phyloP scores from a whole-genome alignment of 2,888 invertebrate species.

The Chrysina gloriosa region DNA sequence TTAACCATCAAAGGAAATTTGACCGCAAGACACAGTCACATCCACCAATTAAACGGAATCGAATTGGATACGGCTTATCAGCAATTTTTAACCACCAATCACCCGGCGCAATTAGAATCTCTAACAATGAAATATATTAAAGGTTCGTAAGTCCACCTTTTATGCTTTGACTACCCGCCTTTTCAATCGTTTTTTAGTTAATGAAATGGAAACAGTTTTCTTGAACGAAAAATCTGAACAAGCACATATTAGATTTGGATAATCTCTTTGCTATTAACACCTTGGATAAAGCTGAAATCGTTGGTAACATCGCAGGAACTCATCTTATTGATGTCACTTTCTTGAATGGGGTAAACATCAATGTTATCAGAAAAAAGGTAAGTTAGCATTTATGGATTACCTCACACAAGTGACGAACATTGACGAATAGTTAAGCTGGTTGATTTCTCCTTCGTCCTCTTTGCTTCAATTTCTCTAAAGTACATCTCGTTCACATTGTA shows the following conservation, averaged over 20 bases:
- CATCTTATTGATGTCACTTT: conserved; percentile 48
- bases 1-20: conserved; percentile 40
- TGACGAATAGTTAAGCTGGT: no score
- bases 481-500: no score
- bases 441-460: no score
- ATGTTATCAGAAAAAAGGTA: conserved; percentile 51
- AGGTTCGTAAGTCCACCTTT: conserved; percentile 26
- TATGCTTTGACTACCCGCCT: background rate
- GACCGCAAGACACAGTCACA: background rate
- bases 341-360: conserved; percentile 52
- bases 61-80: conserved; percentile 27
- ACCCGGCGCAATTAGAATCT: conserved; percentile 20
- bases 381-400: background rate
- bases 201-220: conserved; percentile 47
- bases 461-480: no score
- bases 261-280: conserved; percentile 47
- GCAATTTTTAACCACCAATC: conserved; percentile 21
- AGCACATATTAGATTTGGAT: conserved; percentile 51
- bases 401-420: no score
- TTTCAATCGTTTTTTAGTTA: conserved; percentile 49
- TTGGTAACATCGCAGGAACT: conserved; percentile 51
- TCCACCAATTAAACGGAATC: conserved; percentile 25
- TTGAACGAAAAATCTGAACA: conserved; percentile 53
- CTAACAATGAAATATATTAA: conserved; percentile 31
- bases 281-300: conserved; percentile 52